phyloP scores from a whole-genome alignment of 2,797 vertebrate genomes.

The Thaleichthys pacificus region DNA sequence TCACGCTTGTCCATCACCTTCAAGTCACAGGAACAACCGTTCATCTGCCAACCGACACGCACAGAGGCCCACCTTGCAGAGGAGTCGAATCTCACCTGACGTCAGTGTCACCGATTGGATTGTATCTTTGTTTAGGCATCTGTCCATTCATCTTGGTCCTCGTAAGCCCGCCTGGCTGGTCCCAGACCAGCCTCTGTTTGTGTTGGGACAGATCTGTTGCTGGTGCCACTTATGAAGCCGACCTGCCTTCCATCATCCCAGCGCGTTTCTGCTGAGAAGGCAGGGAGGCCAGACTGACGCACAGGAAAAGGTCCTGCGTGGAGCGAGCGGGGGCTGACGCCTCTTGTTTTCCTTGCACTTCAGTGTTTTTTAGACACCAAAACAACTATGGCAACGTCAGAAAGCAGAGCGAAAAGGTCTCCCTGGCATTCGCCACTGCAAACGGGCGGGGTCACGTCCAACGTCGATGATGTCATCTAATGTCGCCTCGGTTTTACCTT shows the following conservation, averaged over 20 bases:
- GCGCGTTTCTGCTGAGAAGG: constrained; percentile 63
- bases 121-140: constrained; percentile 23
- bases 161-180: constrained; percentile 25
- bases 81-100: not conserved
- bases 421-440: constrained; percentile 33
- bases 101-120: not conserved
- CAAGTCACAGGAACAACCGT: not conserved
- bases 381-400: constrained; percentile 33
- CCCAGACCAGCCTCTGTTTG: constrained; percentile 62
- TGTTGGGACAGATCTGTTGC: constrained; percentile 54
- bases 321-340: constrained; percentile 17
- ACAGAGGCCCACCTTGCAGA: not conserved
- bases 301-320: constrained; percentile 62
- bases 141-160: not conserved
- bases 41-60: not conserved
- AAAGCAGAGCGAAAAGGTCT: constrained; percentile 27
- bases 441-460: constrained; percentile 26
- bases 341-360: constrained; percentile 49
- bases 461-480: constrained; percentile 47
- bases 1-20: not conserved
- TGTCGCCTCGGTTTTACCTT: constrained; percentile 21
- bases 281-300: constrained; percentile 51
- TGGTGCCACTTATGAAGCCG: constrained; percentile 59
- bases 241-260: constrained; percentile 61
- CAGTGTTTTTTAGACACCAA: constrained; percentile 27